These are phyloP conservation scores for Synanceia verrucosa DNA, from an alignment of 2,797 vertebrate species.

Conservation along the genomic window DNA sequence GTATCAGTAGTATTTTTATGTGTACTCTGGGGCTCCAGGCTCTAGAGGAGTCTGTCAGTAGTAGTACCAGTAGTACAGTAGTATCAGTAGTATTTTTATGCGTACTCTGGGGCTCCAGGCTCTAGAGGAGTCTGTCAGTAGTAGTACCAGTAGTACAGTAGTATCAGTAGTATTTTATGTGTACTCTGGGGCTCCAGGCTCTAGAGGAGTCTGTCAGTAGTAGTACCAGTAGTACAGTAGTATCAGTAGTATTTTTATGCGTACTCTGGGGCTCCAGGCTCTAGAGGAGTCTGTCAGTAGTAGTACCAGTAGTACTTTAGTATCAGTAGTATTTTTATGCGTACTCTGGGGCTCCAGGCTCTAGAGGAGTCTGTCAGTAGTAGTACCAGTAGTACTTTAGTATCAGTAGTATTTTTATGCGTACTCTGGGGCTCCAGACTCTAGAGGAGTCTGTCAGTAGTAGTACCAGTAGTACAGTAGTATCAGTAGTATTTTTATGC, in stretches of 20 bases:
- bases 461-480: too few species aligned
- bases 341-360: conserved; percentile 70
- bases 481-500: background rate
- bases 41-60: conserved; percentile 64
- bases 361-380: too few species aligned
- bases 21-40: conserved; percentile 68
- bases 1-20: background rate
- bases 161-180: background rate
- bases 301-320: too few species aligned
- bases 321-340: background rate
- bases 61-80: too few species aligned
- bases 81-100: background rate
- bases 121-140: conserved; percentile 64
- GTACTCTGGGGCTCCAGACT: conserved; percentile 70
- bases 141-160: too few species aligned
- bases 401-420: background rate
- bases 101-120: conserved; percentile 68
- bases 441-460: too few species aligned
- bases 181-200: conserved; percentile 70
- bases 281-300: too few species aligned
- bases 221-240: too few species aligned
- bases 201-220: too few species aligned
- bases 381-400: too few species aligned
- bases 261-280: conserved; percentile 70
- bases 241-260: background rate